Evolutionary conservation across 2,113 vertebrate genomes (phyloP), one percentile per base, ranked within the genome.

Genomic region (Archilochus colubris): DNA sequence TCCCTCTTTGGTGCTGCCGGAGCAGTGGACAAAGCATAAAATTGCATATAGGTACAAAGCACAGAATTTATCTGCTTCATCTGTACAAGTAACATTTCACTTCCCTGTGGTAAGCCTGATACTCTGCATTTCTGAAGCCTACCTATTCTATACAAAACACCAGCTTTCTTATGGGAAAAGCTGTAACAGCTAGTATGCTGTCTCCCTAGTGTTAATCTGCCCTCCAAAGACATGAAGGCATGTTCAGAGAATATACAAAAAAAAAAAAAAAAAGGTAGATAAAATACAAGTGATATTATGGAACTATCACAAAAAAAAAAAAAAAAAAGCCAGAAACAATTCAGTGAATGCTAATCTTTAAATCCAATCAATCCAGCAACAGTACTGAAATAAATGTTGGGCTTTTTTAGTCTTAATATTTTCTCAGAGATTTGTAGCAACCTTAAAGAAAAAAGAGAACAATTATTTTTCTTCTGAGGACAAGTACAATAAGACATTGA

Each of bases 321-420:
- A 76, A 59, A 68, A 51, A 67, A 50, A 67, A 68, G 31, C 25
- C 17, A 40, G 12, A 43, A 89, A 44, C 64, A 48, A 76, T 90
- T 92, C 74, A 75, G 15, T 67, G 70, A 50, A 36, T 93, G 24
- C 11, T 96, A 88, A 93, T 94, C 81, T 96, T 50, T 54, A 80
- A 68, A 84, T 68, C 48, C 23, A 61, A 86, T 83, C 53, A 93
- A 38, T 55, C 24, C 33, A 73, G 16, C 30, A 69, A 79, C 10
- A 57, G 5, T 33, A 55, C 43, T 76, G 51, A 81, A 93, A 78
- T 82, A 96, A 92, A 76, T 50, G 10, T 23, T 91, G 57, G 10
- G 4, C 0, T 14, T 54, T 55, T 8, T 76, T 22, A 28, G 23
- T 51, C 38, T 75, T 63, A 68, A 61, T 54, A 76, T 58, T 89